Base-by-base conservation (phyloP, 2,888 invertebrate genomes). In the Caenorhabditis japonica region DNA sequence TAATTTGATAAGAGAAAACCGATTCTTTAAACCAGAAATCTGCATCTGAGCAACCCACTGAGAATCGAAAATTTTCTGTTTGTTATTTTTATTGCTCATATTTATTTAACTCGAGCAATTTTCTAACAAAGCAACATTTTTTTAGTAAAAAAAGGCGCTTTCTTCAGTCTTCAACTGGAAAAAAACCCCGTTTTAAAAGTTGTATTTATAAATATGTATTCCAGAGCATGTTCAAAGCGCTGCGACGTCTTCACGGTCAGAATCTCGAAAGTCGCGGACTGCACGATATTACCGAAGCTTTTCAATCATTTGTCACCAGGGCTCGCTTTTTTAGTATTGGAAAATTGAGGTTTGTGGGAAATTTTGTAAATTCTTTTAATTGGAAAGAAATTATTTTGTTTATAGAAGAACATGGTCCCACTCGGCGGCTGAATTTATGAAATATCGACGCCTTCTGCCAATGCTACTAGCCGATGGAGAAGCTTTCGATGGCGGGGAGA, bases 341-440 rank as follows among this genome's bases (percentile, higher is more conserved):
- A 44, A 77, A 83, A 38, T 52, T 88, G 13, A 76, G 87, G 87
- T 87, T 17, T 30, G 30, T 30, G 30, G 12, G 15, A 15, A 17
- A 17, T 10, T 44, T 23, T 43, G 2, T 23, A 23, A 34, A 21
- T 25, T 19, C n/a, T 8, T 44, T 46, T 13, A 25, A 39, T 12
- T 19, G 4, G n/a, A n/a, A n/a, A n/a, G n/a, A n/a, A n/a, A n/a
- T n/a, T n/a, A 30, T 17, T 25, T 34, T 5, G 5, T 33, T 55
- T 84, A 41, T 55, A 86, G 87, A 34, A 53, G 87, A 56, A 87
- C 88, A 4, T 87, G 87, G 87, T 87, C 87, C 0, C 87, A 88
- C 53, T 87, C 86, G 1, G 87, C 87, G 3, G 86, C 85, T 1
- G 87, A 87, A 51, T 87, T 87, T 68, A 85, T 87, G 81, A 87